Conservation (phyloP, 2,888 invertebrate species). For the Aphidoletes aphidimyza region DNA sequence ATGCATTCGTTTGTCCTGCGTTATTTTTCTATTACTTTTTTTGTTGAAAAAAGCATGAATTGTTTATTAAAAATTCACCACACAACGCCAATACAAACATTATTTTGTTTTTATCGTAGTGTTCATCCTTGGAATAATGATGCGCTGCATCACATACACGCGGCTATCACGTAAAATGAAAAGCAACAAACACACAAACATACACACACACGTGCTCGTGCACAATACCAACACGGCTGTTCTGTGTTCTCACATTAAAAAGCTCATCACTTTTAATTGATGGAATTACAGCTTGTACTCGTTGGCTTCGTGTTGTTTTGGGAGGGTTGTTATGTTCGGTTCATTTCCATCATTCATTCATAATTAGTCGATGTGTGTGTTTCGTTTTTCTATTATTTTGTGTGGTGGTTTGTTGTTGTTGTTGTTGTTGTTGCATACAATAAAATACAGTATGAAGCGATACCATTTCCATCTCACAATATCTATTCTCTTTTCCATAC, state of each 20-base stretch:
- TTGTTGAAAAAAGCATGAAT: not conserved
- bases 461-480: too few species aligned
- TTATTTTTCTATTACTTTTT: not conserved
- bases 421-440: not conserved
- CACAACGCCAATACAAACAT: constrained; percentile 37
- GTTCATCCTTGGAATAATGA: not conserved
- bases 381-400: not conserved
- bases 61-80: constrained; percentile 36
- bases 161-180: too few species aligned
- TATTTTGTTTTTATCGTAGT: not conserved
- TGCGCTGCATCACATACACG: not conserved
- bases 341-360: constrained; percentile 49
- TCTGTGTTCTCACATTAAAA: constrained; percentile 35
- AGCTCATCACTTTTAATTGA: constrained; percentile 42
- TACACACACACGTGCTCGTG: not conserved
- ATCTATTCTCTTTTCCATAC: too few species aligned
- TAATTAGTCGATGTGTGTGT: constrained; percentile 40
- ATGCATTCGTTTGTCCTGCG: too few species aligned
- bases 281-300: constrained; percentile 21
- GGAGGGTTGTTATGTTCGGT: not conserved
- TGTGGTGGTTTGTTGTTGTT: not conserved
- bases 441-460: not conserved
- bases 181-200: not conserved
- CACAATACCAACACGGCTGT: not conserved
- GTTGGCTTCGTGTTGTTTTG: not conserved